These are phyloP conservation scores for Diplodus puntazzo DNA, from an alignment of 2,797 vertebrate genomes.

Conservation along the genomic window DNA sequence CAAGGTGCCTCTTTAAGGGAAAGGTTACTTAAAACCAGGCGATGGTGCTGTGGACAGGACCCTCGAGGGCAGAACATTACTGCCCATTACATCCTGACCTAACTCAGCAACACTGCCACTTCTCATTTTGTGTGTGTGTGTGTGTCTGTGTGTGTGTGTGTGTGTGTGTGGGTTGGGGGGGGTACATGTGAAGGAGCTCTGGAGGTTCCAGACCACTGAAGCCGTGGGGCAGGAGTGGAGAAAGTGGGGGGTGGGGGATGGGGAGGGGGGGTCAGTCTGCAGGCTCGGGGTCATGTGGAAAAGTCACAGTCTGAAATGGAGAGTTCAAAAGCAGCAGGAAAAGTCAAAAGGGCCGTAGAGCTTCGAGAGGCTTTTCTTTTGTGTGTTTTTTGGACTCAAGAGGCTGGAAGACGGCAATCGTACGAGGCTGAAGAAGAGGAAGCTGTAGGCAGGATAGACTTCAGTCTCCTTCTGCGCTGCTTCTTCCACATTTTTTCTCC, in stretches of 20 bases:
- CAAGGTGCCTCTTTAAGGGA: conserved; percentile 77
- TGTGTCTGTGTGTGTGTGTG: conserved; percentile 63
- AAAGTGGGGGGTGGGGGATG: neutral
- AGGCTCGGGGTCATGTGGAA: conserved; percentile 81
- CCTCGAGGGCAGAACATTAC: conserved; percentile 77
- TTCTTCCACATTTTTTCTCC: conserved; percentile 5
- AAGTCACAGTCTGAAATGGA: conserved; percentile 81
- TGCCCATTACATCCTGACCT: conserved; percentile 81
- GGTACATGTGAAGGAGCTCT: conserved; percentile 66
- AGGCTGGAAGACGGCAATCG: conserved; percentile 60
- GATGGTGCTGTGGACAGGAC: conserved; percentile 64
- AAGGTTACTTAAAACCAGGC: conserved; percentile 81
- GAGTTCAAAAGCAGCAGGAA: conserved; percentile 80
- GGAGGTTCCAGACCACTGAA: conserved; percentile 78
- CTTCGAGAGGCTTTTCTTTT: conserved; percentile 74
- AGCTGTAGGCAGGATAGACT: conserved; percentile 26
- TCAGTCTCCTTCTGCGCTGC: conserved; percentile 6
- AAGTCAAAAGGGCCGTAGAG: conserved; percentile 78
- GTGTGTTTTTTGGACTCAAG: conserved; percentile 55
- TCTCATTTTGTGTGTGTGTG: conserved; percentile 72
- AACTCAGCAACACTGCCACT: conserved; percentile 88
- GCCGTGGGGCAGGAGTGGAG: conserved; percentile 42
- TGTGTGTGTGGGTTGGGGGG: conserved; percentile 58
- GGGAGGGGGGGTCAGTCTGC: conserved; percentile 37
- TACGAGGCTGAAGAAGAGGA: conserved; percentile 31